phyloP scores from a whole-genome alignment of 1,140 invertebrate genomes.

The Acyrthosiphon pisum region DNA sequence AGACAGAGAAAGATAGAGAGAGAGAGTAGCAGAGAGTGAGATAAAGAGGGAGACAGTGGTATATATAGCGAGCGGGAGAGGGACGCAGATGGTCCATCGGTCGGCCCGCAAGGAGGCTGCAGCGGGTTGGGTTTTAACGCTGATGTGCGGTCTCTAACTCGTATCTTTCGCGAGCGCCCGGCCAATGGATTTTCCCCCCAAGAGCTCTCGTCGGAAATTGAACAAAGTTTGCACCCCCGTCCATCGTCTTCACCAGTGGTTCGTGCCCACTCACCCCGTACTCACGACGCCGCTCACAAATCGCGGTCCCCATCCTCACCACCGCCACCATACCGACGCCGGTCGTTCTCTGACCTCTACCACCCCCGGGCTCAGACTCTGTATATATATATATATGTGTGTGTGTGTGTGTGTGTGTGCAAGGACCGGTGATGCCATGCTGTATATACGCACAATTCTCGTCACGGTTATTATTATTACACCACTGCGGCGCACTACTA shows the following conservation, averaged over 20 bases:
- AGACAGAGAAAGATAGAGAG: background rate
- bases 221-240: background rate
- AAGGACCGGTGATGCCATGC: background rate
- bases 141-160: slow-evolving; percentile 25
- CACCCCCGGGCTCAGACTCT: background rate
- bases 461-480: slow-evolving; percentile 8
- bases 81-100: background rate
- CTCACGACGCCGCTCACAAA: background rate
- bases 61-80: background rate
- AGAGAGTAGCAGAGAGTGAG: background rate
- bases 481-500: background rate
- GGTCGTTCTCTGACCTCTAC: background rate
- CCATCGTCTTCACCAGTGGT: background rate
- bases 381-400: background rate
- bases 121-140: slow-evolving; percentile 13
- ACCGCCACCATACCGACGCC: no score
- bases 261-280: background rate
- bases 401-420: background rate
- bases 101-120: background rate
- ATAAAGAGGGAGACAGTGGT: no score
- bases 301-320: background rate
- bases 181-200: background rate
- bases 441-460: slow-evolving; percentile 5
- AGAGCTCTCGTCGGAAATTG: slow-evolving; percentile 11
- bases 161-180: background rate